Conservation (phyloP, 2,797 vertebrate genomes). For the Prionace glauca region DNA sequence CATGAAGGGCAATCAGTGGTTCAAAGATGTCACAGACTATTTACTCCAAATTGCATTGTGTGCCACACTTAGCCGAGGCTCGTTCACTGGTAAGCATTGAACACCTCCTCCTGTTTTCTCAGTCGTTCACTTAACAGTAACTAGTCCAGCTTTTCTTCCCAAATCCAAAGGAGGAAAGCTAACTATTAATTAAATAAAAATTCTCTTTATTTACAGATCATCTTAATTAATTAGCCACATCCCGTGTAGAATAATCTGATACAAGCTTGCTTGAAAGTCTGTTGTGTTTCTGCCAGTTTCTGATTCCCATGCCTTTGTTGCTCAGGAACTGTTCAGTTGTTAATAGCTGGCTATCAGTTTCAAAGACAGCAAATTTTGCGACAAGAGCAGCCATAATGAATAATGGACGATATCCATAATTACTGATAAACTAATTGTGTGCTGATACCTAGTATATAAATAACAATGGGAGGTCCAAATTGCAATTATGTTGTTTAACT, state of each 20-base stretch:
- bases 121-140: neutral
- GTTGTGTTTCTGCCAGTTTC: neutral
- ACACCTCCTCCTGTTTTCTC: neutral
- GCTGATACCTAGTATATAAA: neutral
- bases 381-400: neutral
- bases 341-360: neutral
- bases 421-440: neutral
- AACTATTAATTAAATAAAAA: neutral
- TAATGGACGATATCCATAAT: neutral
- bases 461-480: neutral
- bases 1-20: neutral
- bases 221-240: neutral
- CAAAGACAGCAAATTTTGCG: neutral
- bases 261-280: neutral
- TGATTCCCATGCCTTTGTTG: neutral
- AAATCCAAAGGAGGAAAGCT: neutral
- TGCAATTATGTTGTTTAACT: neutral
- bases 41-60: slow-evolving; percentile 5
- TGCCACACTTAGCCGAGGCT: neutral
- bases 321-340: neutral
- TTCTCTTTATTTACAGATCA: neutral
- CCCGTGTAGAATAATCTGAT: neutral
- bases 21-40: neutral
- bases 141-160: neutral
- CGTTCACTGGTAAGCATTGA: neutral